Percentiles rank a stretch among this genome's conserved stretches.
Conservation (phyloP, 2,113 vertebrate species). For the Bujurquina vittata region DNA sequence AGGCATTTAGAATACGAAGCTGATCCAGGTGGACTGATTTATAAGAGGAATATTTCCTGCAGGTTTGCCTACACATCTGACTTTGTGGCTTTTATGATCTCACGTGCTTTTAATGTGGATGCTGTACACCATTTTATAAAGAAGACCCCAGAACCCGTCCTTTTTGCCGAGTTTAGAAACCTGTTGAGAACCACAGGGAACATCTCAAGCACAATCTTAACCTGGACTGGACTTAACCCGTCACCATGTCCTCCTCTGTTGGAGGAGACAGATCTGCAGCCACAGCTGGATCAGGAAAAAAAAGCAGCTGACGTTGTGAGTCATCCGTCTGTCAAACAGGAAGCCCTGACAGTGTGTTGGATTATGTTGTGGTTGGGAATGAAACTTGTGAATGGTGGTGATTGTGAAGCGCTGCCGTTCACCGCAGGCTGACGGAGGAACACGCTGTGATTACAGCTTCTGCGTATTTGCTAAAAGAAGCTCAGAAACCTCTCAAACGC, state of each 20-base stretch:
- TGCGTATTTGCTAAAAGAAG: neutral
- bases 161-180: neutral
- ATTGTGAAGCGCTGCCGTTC: neutral
- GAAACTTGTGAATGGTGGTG: neutral
- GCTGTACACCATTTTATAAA: neutral
- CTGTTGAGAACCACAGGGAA: neutral
- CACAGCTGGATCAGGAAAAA: neutral
- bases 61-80: rapidly evolving
- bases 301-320: neutral
- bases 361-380: neutral
- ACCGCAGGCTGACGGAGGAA: neutral
- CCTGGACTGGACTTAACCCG: neutral
- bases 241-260: constrained; percentile 38
- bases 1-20: no score
- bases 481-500: neutral
- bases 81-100: neutral
- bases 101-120: neutral
- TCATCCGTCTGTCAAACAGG: neutral
- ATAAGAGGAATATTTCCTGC: neutral
- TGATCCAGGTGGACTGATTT: neutral
- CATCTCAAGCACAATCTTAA: neutral
- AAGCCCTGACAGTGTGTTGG: neutral
- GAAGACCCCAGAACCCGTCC: neutral
- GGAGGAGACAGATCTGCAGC: constrained; percentile 18
- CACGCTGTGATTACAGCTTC: neutral